A percentile compares a stretch with the other conserved stretches of the same genome.
Evolutionary conservation across 2,888 invertebrate genomes (phyloP).

Genomic region (Heliconius ismenius): DNA sequence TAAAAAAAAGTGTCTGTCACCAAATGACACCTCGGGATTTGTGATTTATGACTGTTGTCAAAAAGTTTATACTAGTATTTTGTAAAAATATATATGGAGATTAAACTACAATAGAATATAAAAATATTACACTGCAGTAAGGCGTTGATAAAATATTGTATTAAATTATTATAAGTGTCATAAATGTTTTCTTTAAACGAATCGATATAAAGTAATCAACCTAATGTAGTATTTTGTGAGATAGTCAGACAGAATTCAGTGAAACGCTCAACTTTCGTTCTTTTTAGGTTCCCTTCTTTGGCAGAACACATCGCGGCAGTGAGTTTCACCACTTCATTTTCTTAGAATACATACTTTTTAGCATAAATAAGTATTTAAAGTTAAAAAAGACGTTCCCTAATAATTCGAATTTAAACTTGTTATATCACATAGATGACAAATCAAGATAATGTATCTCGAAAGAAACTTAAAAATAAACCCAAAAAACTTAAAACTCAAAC

Average conservation of each 20-base stretch:
- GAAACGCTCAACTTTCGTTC: too few species aligned
- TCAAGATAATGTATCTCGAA: constrained; percentile 44
- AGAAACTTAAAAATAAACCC: constrained; percentile 5
- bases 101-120: background rate
- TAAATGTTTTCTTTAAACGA: too few species aligned
- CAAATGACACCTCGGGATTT: background rate
- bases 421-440: constrained; percentile 24
- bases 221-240: too few species aligned
- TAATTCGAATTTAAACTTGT: too few species aligned
- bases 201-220: too few species aligned
- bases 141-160: background rate
- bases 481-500: constrained; percentile 54
- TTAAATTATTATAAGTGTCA: too few species aligned
- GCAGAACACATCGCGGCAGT: background rate
- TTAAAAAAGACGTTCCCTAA: too few species aligned
- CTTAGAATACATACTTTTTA: too few species aligned
- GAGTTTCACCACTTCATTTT: background rate
- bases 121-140: background rate
- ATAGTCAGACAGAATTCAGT: too few species aligned
- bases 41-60: background rate
- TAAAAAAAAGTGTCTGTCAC: background rate
- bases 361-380: too few species aligned
- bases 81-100: background rate
- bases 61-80: too few species aligned
- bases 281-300: background rate